These are phyloP conservation scores for Dasyurus viverrinus DNA, from an alignment of 2,113 vertebrate species.

Conservation along the genomic window DNA sequence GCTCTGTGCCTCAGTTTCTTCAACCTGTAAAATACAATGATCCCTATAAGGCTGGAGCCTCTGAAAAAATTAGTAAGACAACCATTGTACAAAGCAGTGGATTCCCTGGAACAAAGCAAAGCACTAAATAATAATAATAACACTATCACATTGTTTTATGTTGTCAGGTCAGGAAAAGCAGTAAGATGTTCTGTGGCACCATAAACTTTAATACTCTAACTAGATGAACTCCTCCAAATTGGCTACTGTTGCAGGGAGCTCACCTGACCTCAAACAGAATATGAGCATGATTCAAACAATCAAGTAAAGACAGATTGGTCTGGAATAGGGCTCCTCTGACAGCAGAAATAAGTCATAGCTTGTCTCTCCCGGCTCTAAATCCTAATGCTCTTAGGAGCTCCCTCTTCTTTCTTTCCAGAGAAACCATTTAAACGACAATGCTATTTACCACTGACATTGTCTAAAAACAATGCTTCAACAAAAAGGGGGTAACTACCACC, in stretches of 20 bases:
- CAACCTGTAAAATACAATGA: conserved; percentile 22
- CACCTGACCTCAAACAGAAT: conserved; percentile 5
- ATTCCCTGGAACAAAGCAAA: not conserved
- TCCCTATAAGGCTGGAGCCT: not conserved
- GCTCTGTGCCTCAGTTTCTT: not conserved
- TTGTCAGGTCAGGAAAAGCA: not conserved
- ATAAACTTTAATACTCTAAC: conserved; percentile 39
- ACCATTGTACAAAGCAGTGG: not conserved
- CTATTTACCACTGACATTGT: not conserved
- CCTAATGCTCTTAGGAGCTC: not conserved
- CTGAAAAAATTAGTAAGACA: not conserved
- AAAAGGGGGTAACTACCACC: not conserved
- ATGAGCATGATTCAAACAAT: not conserved
- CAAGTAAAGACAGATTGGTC: not conserved
- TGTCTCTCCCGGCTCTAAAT: not conserved
- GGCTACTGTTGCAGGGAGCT: not conserved
- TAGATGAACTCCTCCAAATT: conserved; percentile 21
- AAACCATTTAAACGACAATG: not conserved
- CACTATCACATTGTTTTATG: not conserved
- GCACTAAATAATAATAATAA: not conserved
- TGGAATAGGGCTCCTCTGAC: not conserved
- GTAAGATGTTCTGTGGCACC: not conserved
- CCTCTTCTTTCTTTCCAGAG: not conserved
- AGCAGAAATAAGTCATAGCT: conserved; percentile 2
- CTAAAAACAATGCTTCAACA: not conserved